Percentiles rank a stretch among this genome's conserved stretches.
These are phyloP conservation scores for Brachionichthys hirsutus DNA, from an alignment of 2,113 vertebrate species.

Conservation along the genomic window DNA sequence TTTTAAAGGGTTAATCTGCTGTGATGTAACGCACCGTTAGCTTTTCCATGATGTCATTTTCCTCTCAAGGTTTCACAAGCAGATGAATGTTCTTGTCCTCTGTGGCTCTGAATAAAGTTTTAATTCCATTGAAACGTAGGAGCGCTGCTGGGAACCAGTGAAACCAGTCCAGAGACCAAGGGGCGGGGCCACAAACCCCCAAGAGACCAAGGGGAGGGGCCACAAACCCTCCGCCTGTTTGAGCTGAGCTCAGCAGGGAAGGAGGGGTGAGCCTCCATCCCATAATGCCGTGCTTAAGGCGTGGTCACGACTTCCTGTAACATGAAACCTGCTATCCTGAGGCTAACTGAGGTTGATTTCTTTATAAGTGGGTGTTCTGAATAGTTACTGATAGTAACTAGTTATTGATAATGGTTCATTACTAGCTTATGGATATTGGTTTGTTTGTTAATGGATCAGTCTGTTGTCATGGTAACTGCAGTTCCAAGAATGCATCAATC, in stretches of 20 bases:
- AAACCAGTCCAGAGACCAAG: slow-evolving; percentile 8
- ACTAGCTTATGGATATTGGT: too few species aligned
- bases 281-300: too few species aligned
- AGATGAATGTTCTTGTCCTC: too few species aligned
- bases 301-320: too few species aligned
- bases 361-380: too few species aligned
- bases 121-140: neutral
- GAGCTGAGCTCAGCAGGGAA: slow-evolving; percentile 52
- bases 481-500: slow-evolving; percentile 20
- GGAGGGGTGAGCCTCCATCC: slow-evolving; percentile 2
- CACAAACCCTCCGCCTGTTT: neutral
- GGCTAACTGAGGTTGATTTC: too few species aligned
- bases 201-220: too few species aligned
- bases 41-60: neutral
- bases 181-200: slow-evolving; percentile 19
- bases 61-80: neutral
- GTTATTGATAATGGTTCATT: too few species aligned
- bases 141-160: slow-evolving; percentile 8
- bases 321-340: too few species aligned
- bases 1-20: too few species aligned
- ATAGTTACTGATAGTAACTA: too few species aligned
- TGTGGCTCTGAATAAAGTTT: neutral
- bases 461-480: neutral
- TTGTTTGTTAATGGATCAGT: too few species aligned
- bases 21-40: neutral